Base-by-base conservation (phyloP, 2,113 vertebrate species). In the Eurystomus gularis region DNA sequence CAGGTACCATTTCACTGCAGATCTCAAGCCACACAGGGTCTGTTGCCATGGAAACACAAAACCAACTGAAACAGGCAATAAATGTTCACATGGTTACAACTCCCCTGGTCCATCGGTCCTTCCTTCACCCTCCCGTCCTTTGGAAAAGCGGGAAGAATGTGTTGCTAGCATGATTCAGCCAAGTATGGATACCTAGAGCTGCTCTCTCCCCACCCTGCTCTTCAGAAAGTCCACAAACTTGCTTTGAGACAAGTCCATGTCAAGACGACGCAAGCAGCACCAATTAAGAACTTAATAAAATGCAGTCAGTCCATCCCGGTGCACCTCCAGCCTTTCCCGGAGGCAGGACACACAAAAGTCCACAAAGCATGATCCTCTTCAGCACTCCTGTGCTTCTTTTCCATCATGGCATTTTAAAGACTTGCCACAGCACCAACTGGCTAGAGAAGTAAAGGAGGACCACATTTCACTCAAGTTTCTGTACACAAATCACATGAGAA, bases 281-380 rank as follows among this genome's bases (percentile, higher is more conserved):
- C 1, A 2, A 9, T 2, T 8, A 33, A 73, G 39, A 46, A 20
- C 23, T 49, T 17, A 2, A 13, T 25, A 33, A 28, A 93, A 71
- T 2, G 25, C 40, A 35, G 4, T 33, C 44, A 4, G 8, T 15
- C 55, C 8, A 2, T 20, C 11, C 11, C 1, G 1, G 7, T 6
- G 37, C 2, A 3, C 25, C 18, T 40, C 31, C 35, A 69, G 39
- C 33, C 17, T 29, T 29, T 42, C 71, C 54, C 1, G 0, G n/a
- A 26, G 37, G 55, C 64, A 81, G 28, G 20, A 35, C 23, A 40
- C 6, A 12, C 48, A 19, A 66, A 44, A 57, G 11, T 2, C 61
- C 31, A 26, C n/a, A 29, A 46, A 77, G 40, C 31, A 29, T 4
- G 2, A 33, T 21, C 13, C 5, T 40, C n/a, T 35, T 64, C 48